These are phyloP conservation scores for Hirundo rustica DNA, from an alignment of 2,797 vertebrate genomes.

Conservation along the genomic window DNA sequence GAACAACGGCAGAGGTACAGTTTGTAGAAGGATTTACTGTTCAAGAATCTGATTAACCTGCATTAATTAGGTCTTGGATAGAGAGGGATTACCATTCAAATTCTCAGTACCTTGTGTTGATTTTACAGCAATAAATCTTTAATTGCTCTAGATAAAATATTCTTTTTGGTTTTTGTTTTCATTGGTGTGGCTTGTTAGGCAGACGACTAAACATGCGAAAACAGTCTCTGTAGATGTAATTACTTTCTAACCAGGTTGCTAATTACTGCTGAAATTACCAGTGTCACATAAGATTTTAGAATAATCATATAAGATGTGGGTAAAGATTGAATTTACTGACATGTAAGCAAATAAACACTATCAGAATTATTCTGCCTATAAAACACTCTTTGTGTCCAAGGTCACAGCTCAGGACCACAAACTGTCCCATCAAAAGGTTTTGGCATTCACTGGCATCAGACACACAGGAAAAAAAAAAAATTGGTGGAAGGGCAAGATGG, in stretches of 20 bases:
- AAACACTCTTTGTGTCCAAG: neutral
- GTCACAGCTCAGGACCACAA: neutral
- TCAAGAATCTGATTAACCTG: neutral
- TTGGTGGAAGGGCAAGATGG: accelerated
- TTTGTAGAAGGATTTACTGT: neutral
- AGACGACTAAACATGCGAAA: neutral
- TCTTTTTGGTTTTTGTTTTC: neutral
- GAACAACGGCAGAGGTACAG: neutral
- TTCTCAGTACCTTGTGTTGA: neutral
- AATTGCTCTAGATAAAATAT: neutral
- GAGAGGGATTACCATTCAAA: neutral
- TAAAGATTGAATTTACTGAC: neutral
- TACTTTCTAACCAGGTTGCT: neutral
- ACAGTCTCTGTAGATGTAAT: neutral
- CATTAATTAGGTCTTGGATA: neutral
- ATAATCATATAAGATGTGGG: neutral
- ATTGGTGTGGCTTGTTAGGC: neutral
- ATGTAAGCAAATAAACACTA: neutral
- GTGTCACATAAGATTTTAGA: neutral
- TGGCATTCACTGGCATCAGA: neutral
- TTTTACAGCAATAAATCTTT: neutral
- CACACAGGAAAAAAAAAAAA: neutral
- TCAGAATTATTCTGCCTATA: neutral
- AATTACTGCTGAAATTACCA: neutral
- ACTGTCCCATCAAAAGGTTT: accelerated